Evolutionary conservation across 2,797 vertebrate genomes (phyloP).

Genomic region (Poeciliopsis infans): DNA sequence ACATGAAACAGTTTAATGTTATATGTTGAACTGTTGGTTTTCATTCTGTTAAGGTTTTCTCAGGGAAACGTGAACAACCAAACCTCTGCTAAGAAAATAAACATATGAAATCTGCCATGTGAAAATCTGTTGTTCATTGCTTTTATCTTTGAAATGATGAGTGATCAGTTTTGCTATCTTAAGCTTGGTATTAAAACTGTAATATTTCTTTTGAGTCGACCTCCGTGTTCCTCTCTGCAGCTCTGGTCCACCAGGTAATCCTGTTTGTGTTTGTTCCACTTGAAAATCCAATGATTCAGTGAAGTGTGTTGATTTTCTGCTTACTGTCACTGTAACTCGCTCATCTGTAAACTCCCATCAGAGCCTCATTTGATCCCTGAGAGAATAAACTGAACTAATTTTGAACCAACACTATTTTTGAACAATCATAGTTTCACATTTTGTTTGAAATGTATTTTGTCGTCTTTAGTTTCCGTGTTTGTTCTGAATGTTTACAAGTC

Average conservation of each 20-base stretch:
- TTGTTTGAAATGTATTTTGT: conserved; percentile 40
- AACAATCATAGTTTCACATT: neutral
- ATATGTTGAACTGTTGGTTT: neutral
- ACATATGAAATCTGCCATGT: neutral
- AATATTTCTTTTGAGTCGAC: conserved; percentile 17
- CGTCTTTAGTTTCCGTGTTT: conserved; percentile 30
- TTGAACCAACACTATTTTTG: neutral
- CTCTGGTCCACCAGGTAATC: conserved; percentile 54
- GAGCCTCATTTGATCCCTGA: neutral
- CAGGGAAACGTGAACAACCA: neutral
- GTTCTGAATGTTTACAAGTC: conserved; percentile 33
- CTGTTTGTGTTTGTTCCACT: conserved; percentile 64
- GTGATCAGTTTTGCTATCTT: neutral
- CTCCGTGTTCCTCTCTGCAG: conserved; percentile 27
- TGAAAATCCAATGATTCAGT: conserved; percentile 39
- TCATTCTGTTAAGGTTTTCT: neutral
- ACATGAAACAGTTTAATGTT: neutral
- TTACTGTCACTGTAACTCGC: conserved; percentile 59
- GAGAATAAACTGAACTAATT: neutral
- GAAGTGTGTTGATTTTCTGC: conserved; percentile 37
- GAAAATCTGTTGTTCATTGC: neutral
- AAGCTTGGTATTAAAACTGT: conserved; percentile 8
- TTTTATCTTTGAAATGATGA: neutral
- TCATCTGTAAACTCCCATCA: conserved; percentile 49
- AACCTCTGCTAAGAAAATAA: neutral